These are phyloP conservation scores for Masticophis lateralis DNA, from an alignment of 2,797 vertebrate genomes.

Conservation along the genomic window DNA sequence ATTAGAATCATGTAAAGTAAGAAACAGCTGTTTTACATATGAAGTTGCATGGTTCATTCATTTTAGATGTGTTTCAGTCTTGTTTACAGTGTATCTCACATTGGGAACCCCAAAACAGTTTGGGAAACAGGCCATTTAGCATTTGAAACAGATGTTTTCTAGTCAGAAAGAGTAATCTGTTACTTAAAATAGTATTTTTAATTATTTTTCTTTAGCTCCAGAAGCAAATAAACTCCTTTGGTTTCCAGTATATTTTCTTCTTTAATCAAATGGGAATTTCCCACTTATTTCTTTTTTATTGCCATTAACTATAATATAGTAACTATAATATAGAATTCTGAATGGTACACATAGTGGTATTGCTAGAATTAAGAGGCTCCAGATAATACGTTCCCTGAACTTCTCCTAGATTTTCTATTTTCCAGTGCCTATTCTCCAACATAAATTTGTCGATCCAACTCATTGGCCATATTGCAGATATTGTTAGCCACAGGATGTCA, in stretches of 20 bases:
- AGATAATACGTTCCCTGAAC: not conserved
- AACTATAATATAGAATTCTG: not conserved
- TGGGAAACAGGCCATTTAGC: not conserved
- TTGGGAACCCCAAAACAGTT: not conserved
- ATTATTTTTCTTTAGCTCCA: not conserved
- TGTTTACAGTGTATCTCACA: not conserved
- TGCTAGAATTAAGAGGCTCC: not conserved
- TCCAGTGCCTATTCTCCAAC: not conserved
- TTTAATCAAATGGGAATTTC: not conserved
- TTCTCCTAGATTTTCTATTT: not conserved
- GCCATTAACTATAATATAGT: not conserved
- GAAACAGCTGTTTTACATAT: not conserved
- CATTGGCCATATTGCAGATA: not conserved
- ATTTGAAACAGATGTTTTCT: not conserved
- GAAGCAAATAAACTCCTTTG: not conserved
- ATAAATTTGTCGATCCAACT: not conserved
- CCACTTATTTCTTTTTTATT: not conserved
- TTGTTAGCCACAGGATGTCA: not conserved
- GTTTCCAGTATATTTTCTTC: not conserved
- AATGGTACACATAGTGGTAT: not conserved
- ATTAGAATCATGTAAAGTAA: not conserved
- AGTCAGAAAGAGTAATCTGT: not conserved
- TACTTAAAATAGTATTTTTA: not conserved
- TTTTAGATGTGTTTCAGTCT: not conserved
- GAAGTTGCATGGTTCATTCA: not conserved